Percentiles rank a stretch among this genome's conserved stretches.
Conservation (phyloP, 2,797 vertebrate species). For the Glyptemys insculpta region DNA sequence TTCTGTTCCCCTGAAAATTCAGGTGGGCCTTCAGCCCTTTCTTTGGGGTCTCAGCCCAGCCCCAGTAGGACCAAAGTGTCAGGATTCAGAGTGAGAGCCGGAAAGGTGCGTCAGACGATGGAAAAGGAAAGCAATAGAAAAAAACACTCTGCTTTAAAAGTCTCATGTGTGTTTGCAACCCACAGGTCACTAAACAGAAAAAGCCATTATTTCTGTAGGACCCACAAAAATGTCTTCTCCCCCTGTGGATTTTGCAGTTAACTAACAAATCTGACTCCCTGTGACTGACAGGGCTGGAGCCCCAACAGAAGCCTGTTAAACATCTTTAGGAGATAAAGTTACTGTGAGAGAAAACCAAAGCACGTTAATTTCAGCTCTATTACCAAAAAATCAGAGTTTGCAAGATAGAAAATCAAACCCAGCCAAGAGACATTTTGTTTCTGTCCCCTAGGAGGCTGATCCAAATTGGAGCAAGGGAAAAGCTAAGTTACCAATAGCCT, state of each 20-base stretch:
- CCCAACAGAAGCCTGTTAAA: conserved; percentile 1
- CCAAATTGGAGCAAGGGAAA: conserved; percentile 52
- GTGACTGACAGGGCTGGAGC: background rate
- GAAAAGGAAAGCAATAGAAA: background rate
- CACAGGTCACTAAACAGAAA: conserved; percentile 59
- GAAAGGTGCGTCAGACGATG: conserved; percentile 55
- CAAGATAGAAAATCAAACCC: conserved; percentile 28
- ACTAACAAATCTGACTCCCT: conserved; percentile 2
- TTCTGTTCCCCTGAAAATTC: conserved; percentile 66
- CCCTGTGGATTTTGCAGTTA: conserved; percentile 23
- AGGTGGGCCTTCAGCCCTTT: conserved; percentile 60
- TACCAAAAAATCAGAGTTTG: background rate
- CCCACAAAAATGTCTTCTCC: conserved; percentile 39
- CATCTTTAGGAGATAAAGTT: conserved; percentile 3
- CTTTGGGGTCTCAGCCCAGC: conserved; percentile 47
- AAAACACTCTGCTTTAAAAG: conserved; percentile 16
- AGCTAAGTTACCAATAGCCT: conserved; percentile 40
- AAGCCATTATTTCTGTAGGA: conserved; percentile 44
- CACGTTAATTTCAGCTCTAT: conserved; percentile 14
- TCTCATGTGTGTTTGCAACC: conserved; percentile 13
- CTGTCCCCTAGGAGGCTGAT: conserved; percentile 22
- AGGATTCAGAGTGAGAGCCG: conserved; percentile 55
- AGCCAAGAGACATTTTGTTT: conserved; percentile 60
- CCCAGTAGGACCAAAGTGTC: conserved; percentile 54
- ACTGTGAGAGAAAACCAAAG: conserved; percentile 3